Evolutionary conservation across 2,888 invertebrate genomes (phyloP).

Genomic region (Eupithecia subfuscata): DNA sequence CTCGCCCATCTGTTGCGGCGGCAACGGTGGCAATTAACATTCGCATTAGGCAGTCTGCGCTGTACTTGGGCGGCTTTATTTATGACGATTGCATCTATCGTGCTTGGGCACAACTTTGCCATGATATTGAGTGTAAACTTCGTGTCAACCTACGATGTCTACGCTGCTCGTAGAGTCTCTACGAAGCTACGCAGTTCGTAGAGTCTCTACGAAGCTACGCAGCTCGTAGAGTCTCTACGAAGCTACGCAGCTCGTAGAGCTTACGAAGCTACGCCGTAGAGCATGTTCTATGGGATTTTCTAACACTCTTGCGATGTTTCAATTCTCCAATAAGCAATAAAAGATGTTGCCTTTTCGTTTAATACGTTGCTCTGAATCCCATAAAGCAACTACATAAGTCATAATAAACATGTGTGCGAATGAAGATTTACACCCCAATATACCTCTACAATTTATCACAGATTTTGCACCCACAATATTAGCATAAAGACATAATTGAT

Average conservation of each 20-base stretch:
- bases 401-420: conserved; percentile 48
- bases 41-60: conserved; percentile 63
- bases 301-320: not conserved
- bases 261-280: not conserved
- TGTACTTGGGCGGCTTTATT: conserved; percentile 33
- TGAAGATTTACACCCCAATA: conserved; percentile 62
- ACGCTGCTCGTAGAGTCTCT: not conserved
- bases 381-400: conserved; percentile 26
- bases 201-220: not conserved
- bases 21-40: conserved; percentile 75
- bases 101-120: not conserved
- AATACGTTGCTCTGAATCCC: conserved; percentile 6
- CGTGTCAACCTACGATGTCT: not conserved
- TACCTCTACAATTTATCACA: conserved; percentile 41
- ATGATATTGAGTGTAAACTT: not conserved
- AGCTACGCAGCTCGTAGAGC: not conserved
- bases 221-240: not conserved
- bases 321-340: not conserved
- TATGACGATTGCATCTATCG: conserved; percentile 1
- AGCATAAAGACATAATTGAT: conserved; percentile 78
- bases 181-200: not conserved
- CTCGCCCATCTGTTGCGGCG: conserved; percentile 78
- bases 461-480: conserved; percentile 56
- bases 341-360: not conserved
- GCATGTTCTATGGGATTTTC: not conserved